These are phyloP conservation scores for Valencia hispanica DNA, from an alignment of 2,797 vertebrate species.

Conservation along the genomic window DNA sequence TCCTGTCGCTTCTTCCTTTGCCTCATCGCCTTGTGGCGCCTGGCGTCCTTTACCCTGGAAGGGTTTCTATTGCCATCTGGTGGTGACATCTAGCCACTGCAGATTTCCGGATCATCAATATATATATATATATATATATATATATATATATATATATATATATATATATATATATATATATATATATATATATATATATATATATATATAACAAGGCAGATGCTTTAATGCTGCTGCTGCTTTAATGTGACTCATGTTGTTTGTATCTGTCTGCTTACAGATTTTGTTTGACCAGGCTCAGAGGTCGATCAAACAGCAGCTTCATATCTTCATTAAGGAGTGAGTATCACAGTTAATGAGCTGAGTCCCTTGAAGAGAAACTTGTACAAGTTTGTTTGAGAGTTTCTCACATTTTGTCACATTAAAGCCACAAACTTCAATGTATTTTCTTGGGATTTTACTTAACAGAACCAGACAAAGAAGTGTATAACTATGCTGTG, in stretches of 20 bases:
- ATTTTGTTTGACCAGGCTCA: slow-evolving; percentile 98
- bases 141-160: not conserved
- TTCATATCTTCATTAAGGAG: slow-evolving; percentile 98
- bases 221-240: not conserved
- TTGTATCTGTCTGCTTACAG: slow-evolving; percentile 68
- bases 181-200: not conserved
- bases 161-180: not conserved
- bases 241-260: slow-evolving; percentile 8
- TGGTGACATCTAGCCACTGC: slow-evolving; percentile 37
- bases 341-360: slow-evolving; percentile 76
- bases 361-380: not conserved
- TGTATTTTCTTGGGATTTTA: not conserved
- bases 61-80: slow-evolving; percentile 52
- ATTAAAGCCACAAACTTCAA: not conserved
- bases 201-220: not conserved
- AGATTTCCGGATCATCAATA: not conserved
- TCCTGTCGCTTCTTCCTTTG: slow-evolving; percentile 3
- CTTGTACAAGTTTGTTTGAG: not conserved
- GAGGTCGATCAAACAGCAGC: slow-evolving; percentile 94
- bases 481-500: not conserved
- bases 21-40: slow-evolving; percentile 14
- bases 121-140: not conserved
- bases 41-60: slow-evolving; percentile 1
- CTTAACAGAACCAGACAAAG: not conserved
- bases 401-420: not conserved